These are phyloP conservation scores for Melanaphis sacchari DNA, from an alignment of 1,140 invertebrate species.

Conservation along the genomic window DNA sequence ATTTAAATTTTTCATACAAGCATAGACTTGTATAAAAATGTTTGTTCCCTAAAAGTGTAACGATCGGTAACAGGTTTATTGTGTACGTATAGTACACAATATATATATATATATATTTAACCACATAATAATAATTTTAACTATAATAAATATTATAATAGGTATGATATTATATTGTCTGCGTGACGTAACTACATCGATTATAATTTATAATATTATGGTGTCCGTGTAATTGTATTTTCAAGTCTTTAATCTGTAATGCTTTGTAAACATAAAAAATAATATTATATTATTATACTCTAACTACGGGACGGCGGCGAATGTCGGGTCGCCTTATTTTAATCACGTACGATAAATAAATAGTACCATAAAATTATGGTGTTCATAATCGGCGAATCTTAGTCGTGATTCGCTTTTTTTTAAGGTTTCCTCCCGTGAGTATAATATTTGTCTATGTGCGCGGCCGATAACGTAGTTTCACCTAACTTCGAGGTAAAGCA, in stretches of 20 bases:
- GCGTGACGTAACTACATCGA: background rate
- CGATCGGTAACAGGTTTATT: background rate
- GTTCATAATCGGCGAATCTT: background rate
- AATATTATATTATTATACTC: background rate
- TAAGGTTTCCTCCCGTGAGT: background rate
- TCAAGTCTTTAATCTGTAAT: background rate
- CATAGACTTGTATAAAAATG: background rate
- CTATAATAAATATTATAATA: background rate
- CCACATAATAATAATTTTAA: background rate
- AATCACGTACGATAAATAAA: background rate
- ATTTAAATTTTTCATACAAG: background rate
- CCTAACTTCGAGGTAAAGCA: background rate
- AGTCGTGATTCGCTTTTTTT: background rate
- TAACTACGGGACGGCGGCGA: background rate
- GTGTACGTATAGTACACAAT: background rate
- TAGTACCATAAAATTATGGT: background rate
- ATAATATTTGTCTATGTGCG: too few species aligned
- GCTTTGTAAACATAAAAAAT: background rate
- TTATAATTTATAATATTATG: background rate
- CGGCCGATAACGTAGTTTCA: too few species aligned
- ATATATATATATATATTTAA: too few species aligned
- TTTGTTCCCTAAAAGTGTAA: background rate
- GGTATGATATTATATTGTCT: background rate
- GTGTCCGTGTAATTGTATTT: constrained; percentile 21
- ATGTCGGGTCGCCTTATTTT: background rate